These are phyloP conservation scores for Gallinago nigripennis DNA, from an alignment of 2,797 vertebrate species.

Conservation along the genomic window DNA sequence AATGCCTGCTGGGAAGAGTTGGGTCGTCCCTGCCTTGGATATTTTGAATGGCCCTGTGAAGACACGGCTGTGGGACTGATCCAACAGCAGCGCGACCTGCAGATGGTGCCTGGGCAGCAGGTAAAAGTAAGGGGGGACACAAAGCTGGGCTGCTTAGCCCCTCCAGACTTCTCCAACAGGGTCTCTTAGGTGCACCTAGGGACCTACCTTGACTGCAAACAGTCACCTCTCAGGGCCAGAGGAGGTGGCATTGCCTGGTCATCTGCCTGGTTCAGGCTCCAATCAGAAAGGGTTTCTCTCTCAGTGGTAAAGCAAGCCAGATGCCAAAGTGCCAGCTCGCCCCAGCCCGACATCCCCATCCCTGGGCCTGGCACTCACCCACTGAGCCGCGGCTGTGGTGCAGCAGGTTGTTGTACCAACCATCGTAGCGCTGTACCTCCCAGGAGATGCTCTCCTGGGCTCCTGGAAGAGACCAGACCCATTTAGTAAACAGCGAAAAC, in stretches of 20 bases:
- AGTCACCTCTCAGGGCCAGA: fast-evolving
- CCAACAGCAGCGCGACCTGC: fast-evolving
- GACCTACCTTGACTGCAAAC: background rate
- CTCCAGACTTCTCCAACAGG: background rate
- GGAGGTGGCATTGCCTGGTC: background rate
- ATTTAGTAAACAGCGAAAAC: background rate
- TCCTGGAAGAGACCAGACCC: constrained; percentile 68
- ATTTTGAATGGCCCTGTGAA: background rate
- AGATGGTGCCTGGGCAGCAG: background rate
- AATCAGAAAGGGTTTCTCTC: background rate
- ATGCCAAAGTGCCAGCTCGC: fast-evolving
- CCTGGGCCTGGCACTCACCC: constrained; percentile 72
- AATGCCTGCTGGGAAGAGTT: background rate
- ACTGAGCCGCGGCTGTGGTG: constrained; percentile 80
- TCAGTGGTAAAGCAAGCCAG: background rate
- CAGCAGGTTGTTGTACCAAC: constrained; percentile 95
- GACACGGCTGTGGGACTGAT: background rate
- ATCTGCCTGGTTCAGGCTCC: background rate
- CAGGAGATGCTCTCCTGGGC: constrained; percentile 72
- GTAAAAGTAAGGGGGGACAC: background rate
- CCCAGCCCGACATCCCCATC: fast-evolving
- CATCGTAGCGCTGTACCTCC: constrained; percentile 92
- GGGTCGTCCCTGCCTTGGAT: background rate
- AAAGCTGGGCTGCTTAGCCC: background rate
- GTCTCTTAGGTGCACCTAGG: background rate